Conservation (phyloP, 2,113 vertebrate genomes). For the Cervus canadensis region DNA sequence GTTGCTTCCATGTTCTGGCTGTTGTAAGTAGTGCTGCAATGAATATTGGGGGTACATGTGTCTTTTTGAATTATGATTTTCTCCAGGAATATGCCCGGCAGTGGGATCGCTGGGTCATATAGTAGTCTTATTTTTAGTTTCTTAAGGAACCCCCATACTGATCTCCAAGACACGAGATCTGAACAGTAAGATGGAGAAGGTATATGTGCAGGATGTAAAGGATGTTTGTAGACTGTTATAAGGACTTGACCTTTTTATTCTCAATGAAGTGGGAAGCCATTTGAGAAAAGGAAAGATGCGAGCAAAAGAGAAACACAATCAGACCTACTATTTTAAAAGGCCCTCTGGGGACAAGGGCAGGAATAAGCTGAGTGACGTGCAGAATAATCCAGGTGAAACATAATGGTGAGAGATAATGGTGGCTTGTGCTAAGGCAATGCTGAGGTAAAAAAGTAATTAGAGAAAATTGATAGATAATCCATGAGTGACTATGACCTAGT, state of each 20-base stretch:
- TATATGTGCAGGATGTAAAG: neutral
- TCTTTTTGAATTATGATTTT: neutral
- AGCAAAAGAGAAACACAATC: neutral
- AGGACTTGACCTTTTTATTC: neutral
- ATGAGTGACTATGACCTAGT: neutral
- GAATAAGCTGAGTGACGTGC: neutral
- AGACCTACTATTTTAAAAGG: conserved; percentile 17
- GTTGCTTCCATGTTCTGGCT: neutral
- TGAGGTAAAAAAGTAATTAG: neutral
- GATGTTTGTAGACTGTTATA: neutral
- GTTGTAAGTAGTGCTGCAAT: neutral
- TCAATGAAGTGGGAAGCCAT: neutral
- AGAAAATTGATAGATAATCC: neutral
- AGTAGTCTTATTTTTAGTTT: neutral
- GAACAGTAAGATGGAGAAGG: neutral
- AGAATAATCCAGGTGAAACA: neutral
- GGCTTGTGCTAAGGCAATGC: neutral
- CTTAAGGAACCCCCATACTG: neutral
- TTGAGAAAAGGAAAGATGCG: conserved; percentile 18
- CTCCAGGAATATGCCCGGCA: neutral
- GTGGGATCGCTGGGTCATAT: neutral
- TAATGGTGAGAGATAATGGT: neutral
- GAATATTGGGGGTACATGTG: neutral
- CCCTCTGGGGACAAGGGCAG: neutral
- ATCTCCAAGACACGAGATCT: neutral